Percentiles rank a stretch among this genome's conserved stretches.
Evolutionary conservation across 2,888 invertebrate species (phyloP).

Genomic region (Phasia obesa): DNA sequence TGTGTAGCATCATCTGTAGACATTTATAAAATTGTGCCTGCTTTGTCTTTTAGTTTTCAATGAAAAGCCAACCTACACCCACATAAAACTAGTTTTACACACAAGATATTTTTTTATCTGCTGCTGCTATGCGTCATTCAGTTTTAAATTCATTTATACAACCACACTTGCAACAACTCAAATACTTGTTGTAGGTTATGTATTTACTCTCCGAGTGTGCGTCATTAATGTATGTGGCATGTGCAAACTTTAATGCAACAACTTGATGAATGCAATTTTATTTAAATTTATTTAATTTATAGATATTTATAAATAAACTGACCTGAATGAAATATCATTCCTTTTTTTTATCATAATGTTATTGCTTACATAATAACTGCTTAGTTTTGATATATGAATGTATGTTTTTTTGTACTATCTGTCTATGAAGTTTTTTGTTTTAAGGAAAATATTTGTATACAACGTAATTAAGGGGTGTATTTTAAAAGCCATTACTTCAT

Average conservation of each 20-base stretch:
- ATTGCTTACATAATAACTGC: no score
- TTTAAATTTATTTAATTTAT: background rate
- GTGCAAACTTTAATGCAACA: conserved; percentile 20
- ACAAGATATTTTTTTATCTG: conserved; percentile 5
- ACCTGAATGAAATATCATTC: no score
- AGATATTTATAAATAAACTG: no score
- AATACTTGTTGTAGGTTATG: background rate
- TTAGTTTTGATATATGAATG: no score
- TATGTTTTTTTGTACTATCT: no score
- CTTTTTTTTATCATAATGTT: no score
- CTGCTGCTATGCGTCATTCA: conserved; percentile 53
- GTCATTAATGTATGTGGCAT: conserved; percentile 54
- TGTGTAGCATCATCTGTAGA: conserved; percentile 18
- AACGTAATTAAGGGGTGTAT: no score
- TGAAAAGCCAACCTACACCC: conserved; percentile 64
- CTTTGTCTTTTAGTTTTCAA: conserved; percentile 51
- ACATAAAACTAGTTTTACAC: conserved; percentile 53
- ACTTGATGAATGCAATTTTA: conserved; percentile 48
- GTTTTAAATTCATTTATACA: conserved; percentile 14
- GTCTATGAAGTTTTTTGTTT: no score
- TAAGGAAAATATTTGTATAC: no score
- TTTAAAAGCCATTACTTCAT: no score
- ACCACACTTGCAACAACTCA: background rate
- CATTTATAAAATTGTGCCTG: conserved; percentile 25
- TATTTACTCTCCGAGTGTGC: conserved; percentile 11